A percentile compares a stretch with the other conserved stretches of the same genome.
phyloP scores from a whole-genome alignment of 2,888 invertebrate species.

The Ctena decussata region DNA sequence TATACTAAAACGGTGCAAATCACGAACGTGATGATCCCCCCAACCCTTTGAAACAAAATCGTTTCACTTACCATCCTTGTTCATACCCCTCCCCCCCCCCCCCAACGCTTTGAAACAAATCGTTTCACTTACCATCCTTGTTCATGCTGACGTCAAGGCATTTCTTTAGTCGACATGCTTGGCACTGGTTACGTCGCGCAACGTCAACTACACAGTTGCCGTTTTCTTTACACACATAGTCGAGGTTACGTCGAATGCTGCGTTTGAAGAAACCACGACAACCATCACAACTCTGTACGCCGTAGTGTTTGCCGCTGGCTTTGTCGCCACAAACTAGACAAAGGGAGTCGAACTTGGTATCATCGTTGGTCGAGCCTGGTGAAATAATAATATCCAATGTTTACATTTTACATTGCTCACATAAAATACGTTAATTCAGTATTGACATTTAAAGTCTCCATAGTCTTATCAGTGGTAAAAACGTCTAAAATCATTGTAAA shows the following conservation, averaged over 20 bases:
- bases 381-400: too few relatives aligned
- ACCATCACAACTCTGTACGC: constrained; percentile 88
- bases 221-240: constrained; percentile 97
- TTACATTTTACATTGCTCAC: too few relatives aligned
- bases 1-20: too few relatives aligned
- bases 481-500: too few relatives aligned
- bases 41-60: too few relatives aligned
- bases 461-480: too few relatives aligned
- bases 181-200: constrained; percentile 96
- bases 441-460: too few relatives aligned
- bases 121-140: constrained; percentile 95
- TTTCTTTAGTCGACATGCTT: constrained; percentile 96
- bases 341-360: constrained; percentile 87
- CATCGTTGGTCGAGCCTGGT: constrained; percentile 48
- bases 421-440: too few relatives aligned
- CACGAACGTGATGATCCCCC: too few relatives aligned
- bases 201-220: constrained; percentile 96
- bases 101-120: too few relatives aligned
- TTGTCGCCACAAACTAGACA: constrained; percentile 87
- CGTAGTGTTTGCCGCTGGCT: constrained; percentile 89
- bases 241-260: constrained; percentile 94
- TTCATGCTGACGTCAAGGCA: constrained; percentile 97
- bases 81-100: too few relatives aligned
- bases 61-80: too few relatives aligned
- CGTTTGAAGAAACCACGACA: constrained; percentile 97